Evolutionary conservation across 2,797 vertebrate species (phyloP), one percentile per base, ranked within the genome.

Genomic region (Sebastolobus altivelis): DNA sequence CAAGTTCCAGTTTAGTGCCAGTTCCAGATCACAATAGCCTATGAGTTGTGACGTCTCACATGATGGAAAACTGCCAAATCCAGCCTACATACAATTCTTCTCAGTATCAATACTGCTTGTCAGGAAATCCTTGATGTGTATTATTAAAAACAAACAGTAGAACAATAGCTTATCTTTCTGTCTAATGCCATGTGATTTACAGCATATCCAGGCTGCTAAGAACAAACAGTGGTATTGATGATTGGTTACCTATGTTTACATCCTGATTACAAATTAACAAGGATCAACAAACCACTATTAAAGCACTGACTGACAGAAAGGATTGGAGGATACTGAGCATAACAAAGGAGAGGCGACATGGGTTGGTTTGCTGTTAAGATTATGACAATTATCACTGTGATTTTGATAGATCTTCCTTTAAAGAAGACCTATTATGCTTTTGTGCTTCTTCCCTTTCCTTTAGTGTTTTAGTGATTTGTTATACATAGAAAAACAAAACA

Each of bases 141-240:
- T 25, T 25, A 69, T 65, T 20, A 73, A 56, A 63, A 75, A 37
- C 29, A 40, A 77, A 56, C 52, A 78, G 22, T 66, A 8, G 67
- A 62, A 69, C 52, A 69, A 62, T 18, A 29, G 1, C 22, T 65
- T 49, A 75, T 72, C 56, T 75, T 25, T 67, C 2, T 31, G 1
- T 37, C 16, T 46, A 54, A 54, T 37, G 7, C 9, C 22, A 27
- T 20, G 27, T 62, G 25, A 40, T 71, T 79, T 54, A 46, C 35
- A 35, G 27, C 9, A 55, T 12, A 43, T 58, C 1, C 20, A 71
- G 61, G 40, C 8, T 55, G 5, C 35, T 55, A 38, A 75, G 1
- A 69, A 22, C 66, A 80, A 78, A 73, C 22, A 68, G 31, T 12
- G 10, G 20, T 25, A n/a, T 6, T 43, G 12, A 63, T 27, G 43